Base-by-base conservation (phyloP, 2,888 invertebrate genomes). In the Oligia latruncula region DNA sequence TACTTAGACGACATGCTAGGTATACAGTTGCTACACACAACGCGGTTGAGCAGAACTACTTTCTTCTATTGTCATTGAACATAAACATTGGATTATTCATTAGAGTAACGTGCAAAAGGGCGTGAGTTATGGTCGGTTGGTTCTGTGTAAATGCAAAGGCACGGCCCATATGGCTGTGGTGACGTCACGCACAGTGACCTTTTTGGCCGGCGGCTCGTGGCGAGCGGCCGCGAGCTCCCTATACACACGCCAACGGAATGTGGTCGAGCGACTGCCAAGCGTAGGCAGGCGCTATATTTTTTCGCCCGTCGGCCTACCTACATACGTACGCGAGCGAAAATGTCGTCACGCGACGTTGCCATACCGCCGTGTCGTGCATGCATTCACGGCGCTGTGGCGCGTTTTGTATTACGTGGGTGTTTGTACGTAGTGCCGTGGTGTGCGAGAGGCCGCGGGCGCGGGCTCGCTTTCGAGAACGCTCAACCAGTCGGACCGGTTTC, bases 341-440 rank as follows among this genome's bases (percentile, higher is more conserved):
- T 97, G 97, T 97, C 97, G 97, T 97, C 97, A 97, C 96, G 96
- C 97, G 95, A 95, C 95, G 97, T 97, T 97, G 97, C 97, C 97
- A 94, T 93, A 92, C 95, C 95, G 95, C 86, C 89, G 88, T 93
- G 93, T 95, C 94, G 95, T 95, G 95, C 94, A 94, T 96, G 95
- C 96, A 96, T 95, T 95, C 95, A 95, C 95, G 90, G 93, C 90
- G 92, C 93, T 90, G 90, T 88, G 91, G 90, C 92, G 94, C 95
- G 94, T 93, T 94, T 71, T 91, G 93, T 93, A 92, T 94, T 95
- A 95, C 95, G 96, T 96, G 95, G 95, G 95, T 94, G 95, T 95
- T 91, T 90, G 95, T 95, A 93, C 92, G 95, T 92, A 92, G 93
- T 88, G 90, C 88, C 91, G 89, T 90, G 90, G 95, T 94, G 96